A percentile compares a stretch with the other conserved stretches of the same genome.
Evolutionary conservation across 2,797 vertebrate species (phyloP).

Genomic region (Graptemys geographica): DNA sequence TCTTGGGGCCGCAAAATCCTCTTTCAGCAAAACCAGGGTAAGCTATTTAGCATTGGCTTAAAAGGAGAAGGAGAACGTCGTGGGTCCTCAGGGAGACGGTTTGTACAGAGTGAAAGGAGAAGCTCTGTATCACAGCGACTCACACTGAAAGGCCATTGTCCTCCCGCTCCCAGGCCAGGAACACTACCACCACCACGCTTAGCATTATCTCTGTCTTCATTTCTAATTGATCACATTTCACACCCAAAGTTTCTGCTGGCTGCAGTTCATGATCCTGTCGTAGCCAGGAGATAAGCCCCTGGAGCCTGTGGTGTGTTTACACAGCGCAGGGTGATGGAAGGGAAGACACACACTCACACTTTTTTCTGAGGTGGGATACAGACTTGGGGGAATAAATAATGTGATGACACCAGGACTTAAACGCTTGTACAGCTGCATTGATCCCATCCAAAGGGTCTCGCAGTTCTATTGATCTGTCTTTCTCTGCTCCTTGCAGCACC

Average conservation of each 20-base stretch:
- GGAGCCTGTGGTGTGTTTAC: constrained; percentile 5
- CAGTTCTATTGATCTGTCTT: constrained; percentile 45
- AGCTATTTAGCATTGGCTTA: constrained; percentile 60
- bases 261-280: accelerated
- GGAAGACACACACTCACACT: background rate
- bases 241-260: background rate
- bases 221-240: accelerated
- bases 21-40: constrained; percentile 40
- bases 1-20: constrained; percentile 64
- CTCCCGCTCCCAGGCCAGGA: background rate
- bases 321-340: background rate
- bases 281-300: background rate
- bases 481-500: constrained; percentile 35
- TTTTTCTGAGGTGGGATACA: background rate
- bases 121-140: background rate
- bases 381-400: constrained; percentile 57
- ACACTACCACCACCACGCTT: accelerated
- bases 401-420: constrained; percentile 53
- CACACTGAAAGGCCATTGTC: background rate
- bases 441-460: constrained; percentile 53
- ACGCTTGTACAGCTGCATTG: constrained; percentile 62
- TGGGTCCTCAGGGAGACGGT: background rate
- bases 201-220: accelerated
- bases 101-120: constrained; percentile 19
- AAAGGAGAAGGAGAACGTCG: constrained; percentile 35